Evolutionary conservation across 2,797 vertebrate genomes (phyloP).

Genomic region (Scleropages formosus): DNA sequence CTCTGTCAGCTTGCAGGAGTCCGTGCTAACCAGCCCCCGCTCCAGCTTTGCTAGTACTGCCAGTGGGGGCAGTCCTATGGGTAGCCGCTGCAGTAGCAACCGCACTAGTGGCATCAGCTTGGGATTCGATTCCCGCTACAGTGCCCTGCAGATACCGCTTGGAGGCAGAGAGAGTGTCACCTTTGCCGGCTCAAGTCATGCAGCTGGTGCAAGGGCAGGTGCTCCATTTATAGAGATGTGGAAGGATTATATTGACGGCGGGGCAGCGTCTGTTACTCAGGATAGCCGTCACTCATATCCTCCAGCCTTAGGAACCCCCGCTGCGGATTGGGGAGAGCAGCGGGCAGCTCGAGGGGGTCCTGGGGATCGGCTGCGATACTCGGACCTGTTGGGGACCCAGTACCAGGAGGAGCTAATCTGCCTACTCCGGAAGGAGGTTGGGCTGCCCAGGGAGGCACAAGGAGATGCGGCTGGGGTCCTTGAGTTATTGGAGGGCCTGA

Average conservation of each 20-base stretch:
- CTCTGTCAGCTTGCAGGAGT: conserved; percentile 78
- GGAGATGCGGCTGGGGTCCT: conserved; percentile 9
- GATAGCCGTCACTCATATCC: conserved; percentile 83
- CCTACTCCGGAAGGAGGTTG: conserved; percentile 66
- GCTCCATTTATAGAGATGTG: conserved; percentile 64
- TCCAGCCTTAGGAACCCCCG: conserved; percentile 74
- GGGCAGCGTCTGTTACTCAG: conserved; percentile 54
- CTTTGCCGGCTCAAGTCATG: conserved; percentile 44
- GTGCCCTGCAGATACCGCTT: conserved; percentile 56
- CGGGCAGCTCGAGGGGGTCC: conserved; percentile 49
- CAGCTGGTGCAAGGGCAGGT: conserved; percentile 47
- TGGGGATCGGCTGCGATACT: conserved; percentile 65
- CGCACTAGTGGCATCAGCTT: conserved; percentile 86
- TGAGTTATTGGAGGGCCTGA: conserved; percentile 62
- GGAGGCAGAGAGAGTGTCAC: conserved; percentile 49
- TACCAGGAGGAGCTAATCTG: conserved; percentile 75
- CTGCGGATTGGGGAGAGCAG: conserved; percentile 69
- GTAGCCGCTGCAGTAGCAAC: conserved; percentile 82
- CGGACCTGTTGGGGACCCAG: conserved; percentile 68
- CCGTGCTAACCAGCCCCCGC: conserved; percentile 75
- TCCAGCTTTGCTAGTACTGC: conserved; percentile 84
- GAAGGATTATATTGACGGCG: conserved; percentile 66
- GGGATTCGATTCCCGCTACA: conserved; percentile 78
- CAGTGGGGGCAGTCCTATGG: conserved; percentile 76
- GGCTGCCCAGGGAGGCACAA: conserved; percentile 57